Percentiles rank a stretch among this genome's conserved stretches.
These are phyloP conservation scores for Trichonephila inaurata DNA, from an alignment of 1,140 invertebrate species.

Conservation along the genomic window DNA sequence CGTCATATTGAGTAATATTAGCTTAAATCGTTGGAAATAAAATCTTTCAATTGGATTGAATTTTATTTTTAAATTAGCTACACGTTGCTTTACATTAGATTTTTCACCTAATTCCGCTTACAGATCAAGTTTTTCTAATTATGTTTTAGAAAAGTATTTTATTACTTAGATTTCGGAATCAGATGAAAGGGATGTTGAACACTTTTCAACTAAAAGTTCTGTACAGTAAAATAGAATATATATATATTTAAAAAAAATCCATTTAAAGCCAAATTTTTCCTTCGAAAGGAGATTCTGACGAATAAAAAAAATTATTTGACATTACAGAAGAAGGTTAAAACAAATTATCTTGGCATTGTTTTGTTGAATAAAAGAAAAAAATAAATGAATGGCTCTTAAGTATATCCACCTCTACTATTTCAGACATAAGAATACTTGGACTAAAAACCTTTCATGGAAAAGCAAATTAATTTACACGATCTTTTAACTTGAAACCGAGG, in stretches of 20 bases:
- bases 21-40: no score
- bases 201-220: no score
- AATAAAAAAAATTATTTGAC: background rate
- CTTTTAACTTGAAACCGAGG: background rate
- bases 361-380: background rate
- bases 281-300: background rate
- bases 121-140: no score
- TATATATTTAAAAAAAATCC: background rate
- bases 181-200: no score
- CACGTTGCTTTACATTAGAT: no score
- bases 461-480: background rate
- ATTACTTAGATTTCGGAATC: no score
- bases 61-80: no score
- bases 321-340: background rate
- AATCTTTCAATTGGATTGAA: no score
- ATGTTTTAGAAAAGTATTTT: no score
- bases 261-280: background rate
- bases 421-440: background rate
- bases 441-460: background rate
- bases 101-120: no score
- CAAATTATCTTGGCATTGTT: background rate
- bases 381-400: background rate
- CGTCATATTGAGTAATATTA: no score
- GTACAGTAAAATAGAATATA: no score
- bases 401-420: background rate